These are phyloP conservation scores for Petrocephalus microphthalmus DNA, from an alignment of 2,113 vertebrate species.

Conservation along the genomic window DNA sequence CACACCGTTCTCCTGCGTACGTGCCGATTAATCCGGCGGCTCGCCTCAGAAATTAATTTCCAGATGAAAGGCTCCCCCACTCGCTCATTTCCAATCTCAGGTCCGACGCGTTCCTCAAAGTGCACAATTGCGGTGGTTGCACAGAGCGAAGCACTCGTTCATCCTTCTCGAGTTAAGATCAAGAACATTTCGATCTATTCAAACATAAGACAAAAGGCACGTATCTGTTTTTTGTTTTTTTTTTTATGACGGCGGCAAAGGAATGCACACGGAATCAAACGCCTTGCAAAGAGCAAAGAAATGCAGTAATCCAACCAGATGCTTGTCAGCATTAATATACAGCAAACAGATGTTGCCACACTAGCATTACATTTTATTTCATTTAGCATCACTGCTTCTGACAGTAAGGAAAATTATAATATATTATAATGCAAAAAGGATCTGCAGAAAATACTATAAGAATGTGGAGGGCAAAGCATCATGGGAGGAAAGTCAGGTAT, in stretches of 20 bases:
- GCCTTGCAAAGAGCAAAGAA: not conserved
- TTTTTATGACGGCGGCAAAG: not conserved
- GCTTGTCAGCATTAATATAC: not conserved
- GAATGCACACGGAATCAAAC: not conserved
- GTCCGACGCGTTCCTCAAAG: not conserved
- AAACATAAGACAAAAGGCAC: not conserved
- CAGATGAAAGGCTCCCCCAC: conserved; percentile 7
- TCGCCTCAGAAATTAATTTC: not conserved
- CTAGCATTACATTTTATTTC: not conserved
- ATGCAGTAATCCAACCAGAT: not conserved
- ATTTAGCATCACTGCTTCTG: not conserved
- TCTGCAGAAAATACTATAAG: not conserved
- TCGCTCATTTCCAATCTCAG: not conserved
- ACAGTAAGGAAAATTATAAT: not conserved
- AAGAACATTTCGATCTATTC: not conserved
- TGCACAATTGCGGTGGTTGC: not conserved
- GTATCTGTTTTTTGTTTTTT: not conserved
- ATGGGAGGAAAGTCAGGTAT: not conserved
- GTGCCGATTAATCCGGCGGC: not conserved
- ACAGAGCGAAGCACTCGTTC: not conserved
- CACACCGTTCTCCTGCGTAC: not conserved
- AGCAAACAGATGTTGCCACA: not conserved
- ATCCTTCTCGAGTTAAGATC: not conserved
- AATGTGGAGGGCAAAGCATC: not conserved
- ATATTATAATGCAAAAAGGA: not conserved